Conservation (phyloP, 2,888 invertebrate genomes). For the Cephalotes varians region DNA sequence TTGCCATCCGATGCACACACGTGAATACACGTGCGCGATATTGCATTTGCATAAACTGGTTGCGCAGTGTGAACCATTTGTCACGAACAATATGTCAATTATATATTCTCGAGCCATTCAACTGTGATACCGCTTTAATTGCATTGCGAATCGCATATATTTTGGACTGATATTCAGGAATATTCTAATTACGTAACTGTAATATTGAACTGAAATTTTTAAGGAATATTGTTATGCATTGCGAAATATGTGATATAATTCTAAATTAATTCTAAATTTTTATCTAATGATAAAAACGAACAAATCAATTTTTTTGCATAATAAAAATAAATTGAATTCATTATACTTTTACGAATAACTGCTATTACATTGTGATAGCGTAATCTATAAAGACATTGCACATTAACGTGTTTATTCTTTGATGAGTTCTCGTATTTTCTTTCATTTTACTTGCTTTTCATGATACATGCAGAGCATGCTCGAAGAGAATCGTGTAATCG, state of each 20-base stretch:
- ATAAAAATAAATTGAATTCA: neutral
- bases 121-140: constrained; percentile 2
- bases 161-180: neutral
- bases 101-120: neutral
- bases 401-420: neutral
- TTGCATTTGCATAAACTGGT: constrained; percentile 33
- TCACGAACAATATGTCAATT: constrained; percentile 24
- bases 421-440: neutral
- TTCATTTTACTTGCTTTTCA: neutral
- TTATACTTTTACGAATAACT: neutral
- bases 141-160: neutral
- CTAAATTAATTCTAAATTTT: neutral
- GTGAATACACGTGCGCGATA: neutral
- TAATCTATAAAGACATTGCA: neutral
- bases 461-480: constrained; percentile 16
- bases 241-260: neutral
- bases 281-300: neutral
- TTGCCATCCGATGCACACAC: constrained; percentile 25
- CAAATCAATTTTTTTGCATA: neutral
- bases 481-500: constrained; percentile 52
- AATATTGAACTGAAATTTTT: neutral
- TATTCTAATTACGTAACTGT: neutral
- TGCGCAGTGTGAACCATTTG: neutral
- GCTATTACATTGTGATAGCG: neutral
- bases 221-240: neutral